Evolutionary conservation across 30 jellyfish, hydroid and myxozoan genomes (phyloP).

Genomic region (Aurelia coerulea): DNA sequence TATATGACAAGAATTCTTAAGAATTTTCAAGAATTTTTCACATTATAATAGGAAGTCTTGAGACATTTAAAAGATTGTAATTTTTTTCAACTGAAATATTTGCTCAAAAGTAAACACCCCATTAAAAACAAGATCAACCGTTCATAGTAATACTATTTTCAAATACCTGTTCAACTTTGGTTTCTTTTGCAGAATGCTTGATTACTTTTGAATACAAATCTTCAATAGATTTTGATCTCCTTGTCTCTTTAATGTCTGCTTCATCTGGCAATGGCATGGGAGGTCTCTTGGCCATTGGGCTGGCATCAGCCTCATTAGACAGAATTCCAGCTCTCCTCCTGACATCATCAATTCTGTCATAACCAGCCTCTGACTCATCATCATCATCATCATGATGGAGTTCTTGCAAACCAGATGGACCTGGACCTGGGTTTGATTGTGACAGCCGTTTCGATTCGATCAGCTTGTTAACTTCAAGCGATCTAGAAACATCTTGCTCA

Average conservation of each 20-base stretch:
- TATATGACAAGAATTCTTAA: too few relatives aligned
- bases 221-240: neutral
- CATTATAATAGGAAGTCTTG: too few relatives aligned
- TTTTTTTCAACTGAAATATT: too few relatives aligned
- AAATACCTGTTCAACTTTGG: constrained; percentile 36
- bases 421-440: constrained; percentile 64
- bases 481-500: constrained; percentile 25
- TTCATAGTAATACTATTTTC: too few relatives aligned
- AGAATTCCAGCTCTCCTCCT: neutral
- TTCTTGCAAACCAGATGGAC: constrained; percentile 43
- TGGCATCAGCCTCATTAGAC: neutral
- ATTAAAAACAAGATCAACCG: too few relatives aligned
- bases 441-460: constrained; percentile 27
- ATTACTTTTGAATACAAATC: constrained; percentile 49
- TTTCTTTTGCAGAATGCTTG: neutral
- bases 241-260: neutral
- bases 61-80: too few relatives aligned
- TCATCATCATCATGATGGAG: constrained; percentile 18
- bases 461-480: neutral
- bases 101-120: too few relatives aligned
- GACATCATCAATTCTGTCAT: constrained; percentile 46
- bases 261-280: constrained; percentile 78
- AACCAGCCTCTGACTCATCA: constrained; percentile 39
- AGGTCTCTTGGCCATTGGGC: constrained; percentile 32
- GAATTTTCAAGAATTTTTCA: too few relatives aligned